Evolutionary conservation across 2,797 vertebrate genomes (phyloP).

Genomic region (Lophotriccus pileatus): DNA sequence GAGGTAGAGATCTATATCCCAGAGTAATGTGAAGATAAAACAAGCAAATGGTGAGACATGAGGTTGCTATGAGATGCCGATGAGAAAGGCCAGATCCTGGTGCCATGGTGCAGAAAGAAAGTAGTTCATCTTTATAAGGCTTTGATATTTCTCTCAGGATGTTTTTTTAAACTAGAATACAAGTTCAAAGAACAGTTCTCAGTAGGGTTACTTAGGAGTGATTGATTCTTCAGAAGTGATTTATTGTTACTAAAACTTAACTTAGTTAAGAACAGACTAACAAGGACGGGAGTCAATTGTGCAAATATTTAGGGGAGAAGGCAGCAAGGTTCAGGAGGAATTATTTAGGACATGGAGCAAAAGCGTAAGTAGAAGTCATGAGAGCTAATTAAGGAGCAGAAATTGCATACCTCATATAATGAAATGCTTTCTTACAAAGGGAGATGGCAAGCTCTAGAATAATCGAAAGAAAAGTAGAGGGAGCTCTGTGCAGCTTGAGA

Average conservation of each 20-base stretch:
- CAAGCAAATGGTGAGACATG: not conserved
- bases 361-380: not conserved
- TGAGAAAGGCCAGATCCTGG: conserved; percentile 3
- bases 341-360: not conserved
- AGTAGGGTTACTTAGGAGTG: not conserved
- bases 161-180: not conserved
- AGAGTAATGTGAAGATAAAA: not conserved
- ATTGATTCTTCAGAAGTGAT: conserved; percentile 17
- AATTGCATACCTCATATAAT: not conserved
- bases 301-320: conserved; percentile 13
- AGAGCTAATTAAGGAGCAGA: conserved; percentile 22
- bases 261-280: conserved; percentile 6
- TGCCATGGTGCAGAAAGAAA: not conserved
- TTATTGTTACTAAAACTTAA: conserved; percentile 21
- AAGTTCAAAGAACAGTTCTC: conserved; percentile 30
- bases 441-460: not conserved
- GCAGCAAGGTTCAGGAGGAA: not conserved
- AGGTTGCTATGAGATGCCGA: not conserved
- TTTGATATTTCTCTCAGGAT: not conserved
- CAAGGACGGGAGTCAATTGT: not conserved
- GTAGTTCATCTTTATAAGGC: not conserved
- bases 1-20: not conserved
- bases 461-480: not conserved
- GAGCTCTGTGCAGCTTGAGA: not conserved
- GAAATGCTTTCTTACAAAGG: not conserved